Evolutionary conservation across 1,140 invertebrate genomes (phyloP), one percentile per base, ranked within the genome.

Genomic region (Chironomus striatipennis): DNA sequence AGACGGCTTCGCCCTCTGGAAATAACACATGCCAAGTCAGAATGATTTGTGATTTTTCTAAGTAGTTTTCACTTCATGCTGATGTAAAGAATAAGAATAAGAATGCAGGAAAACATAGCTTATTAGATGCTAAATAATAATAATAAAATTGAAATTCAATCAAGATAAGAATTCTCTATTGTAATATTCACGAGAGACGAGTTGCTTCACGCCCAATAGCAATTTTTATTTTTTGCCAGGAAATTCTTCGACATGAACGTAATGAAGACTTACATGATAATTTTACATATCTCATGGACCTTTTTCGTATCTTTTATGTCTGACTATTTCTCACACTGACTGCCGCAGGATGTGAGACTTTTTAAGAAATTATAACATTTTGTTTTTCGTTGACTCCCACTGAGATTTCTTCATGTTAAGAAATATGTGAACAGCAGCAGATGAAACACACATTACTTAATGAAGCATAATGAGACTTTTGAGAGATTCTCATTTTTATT

Each of bases 181-280:
- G 24, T 34, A 34, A 34, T 34, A 34, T 34, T 5, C 24, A 34
- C 24, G 5, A 34, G 24, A 34, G 24, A 34, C 24, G n/a, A 57
- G 47, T 15, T n/a, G n/a, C 5, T 57, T 57, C n/a, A 57, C 47
- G 47, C 47, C 47, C 47, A 57, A n/a, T 57, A n/a, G 47, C 47
- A 57, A 57, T 57, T 57, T 57, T 57, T 57, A 57, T 57, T n/a
- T n/a, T n/a, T 57, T 57, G 47, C n/a, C 47, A 57, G 47, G 47
- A 57, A 57, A n/a, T 57, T 57, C 12, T 15, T 57, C 47, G 47
- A 34, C 24, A 34, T 34, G 24, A 5, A 57, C 15, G 9, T 57
- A 57, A 57, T 57, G 47, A 57, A 57, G 47, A 7, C 47, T 57
- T 57, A 57, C 47, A 57, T 34, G 24, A 34, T 34, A 5, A 34